Evolutionary conservation across 2,113 vertebrate species (phyloP).

Genomic region (Lasiurus cinereus): DNA sequence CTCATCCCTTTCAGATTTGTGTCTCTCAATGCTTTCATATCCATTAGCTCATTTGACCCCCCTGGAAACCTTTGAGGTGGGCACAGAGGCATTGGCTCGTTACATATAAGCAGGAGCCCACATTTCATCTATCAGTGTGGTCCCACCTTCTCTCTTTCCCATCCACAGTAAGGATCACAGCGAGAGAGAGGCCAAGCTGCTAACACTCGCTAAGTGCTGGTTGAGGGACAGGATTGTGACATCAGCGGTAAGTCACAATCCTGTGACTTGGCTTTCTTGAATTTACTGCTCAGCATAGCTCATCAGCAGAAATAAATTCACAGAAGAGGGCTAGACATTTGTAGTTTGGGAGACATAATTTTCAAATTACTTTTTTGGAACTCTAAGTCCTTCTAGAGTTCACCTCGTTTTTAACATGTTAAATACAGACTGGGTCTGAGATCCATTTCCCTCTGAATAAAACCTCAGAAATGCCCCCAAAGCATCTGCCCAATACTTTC

Average conservation of each 20-base stretch:
- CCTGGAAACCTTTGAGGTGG: background rate
- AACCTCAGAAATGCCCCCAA: background rate
- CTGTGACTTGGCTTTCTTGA: background rate
- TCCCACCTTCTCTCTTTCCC: background rate
- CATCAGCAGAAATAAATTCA: constrained; percentile 16
- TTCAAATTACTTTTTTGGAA: background rate
- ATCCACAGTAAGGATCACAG: rapidly evolving
- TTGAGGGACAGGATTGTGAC: constrained; percentile 44
- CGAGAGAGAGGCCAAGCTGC: background rate
- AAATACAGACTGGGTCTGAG: background rate
- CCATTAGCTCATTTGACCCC: background rate
- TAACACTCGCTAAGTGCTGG: constrained; percentile 30
- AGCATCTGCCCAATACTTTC: background rate
- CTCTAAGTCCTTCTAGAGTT: background rate
- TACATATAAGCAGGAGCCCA: background rate
- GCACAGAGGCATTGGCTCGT: background rate
- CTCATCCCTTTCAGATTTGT: background rate
- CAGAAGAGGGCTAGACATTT: background rate
- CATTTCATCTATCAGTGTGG: background rate
- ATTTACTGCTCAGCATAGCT: constrained; percentile 35
- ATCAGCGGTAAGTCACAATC: background rate
- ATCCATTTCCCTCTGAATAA: background rate
- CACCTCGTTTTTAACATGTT: background rate
- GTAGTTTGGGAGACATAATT: background rate
- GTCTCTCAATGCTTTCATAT: background rate